Base-by-base conservation (phyloP, 2,888 invertebrate species). In the Branchipolynoe longqiensis region DNA sequence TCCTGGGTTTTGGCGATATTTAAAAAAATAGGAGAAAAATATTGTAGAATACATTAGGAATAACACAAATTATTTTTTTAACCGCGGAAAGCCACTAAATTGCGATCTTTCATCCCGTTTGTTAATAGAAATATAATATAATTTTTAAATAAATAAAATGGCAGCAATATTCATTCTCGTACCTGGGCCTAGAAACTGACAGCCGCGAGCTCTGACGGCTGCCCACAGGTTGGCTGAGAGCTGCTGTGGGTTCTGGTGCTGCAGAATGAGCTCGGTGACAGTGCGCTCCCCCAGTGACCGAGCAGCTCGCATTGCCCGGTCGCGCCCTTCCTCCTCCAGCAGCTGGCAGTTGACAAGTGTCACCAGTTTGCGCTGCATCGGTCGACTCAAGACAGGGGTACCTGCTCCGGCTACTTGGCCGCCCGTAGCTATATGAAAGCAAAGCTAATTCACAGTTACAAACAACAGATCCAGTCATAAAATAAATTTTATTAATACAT, bases 171-270 rank as follows among this genome's bases (percentile, higher is more conserved):
- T n/a, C n/a, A n/a, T n/a, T n/a, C n/a, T n/a, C 38, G 89, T 91
- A 95, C 95, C 95, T 89, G 99, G 99, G 8, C 99, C 99, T 41
- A 99, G 95, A 94, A 99, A 99, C 94, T 99, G 99, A 92, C 99
- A 99, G 82, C 99, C 99, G 85, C 99, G 95, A 0, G 98, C 97
- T 73, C 99, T 95, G 14, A 99, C 98, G 38, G 99, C 98, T 62
- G 98, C 98, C 99, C 99, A 99, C 64, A 99, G 94, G 94, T 98
- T 98, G 8, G 98, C 97, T 86, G 96, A 96, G 69, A 99, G 94
- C 93, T 99, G 98, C 92, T 98, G 98, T 0, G 98, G 97, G 94
- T 98, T 98, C 95, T 99, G 99, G 93, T 98, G 98, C 91, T 98
- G 97, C 69, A 98, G 94, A 91, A 99, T 97, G 40, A 99, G 95